These are phyloP conservation scores for Dipodomys stephensi DNA, from an alignment of 2,113 vertebrate genomes.

Conservation along the genomic window DNA sequence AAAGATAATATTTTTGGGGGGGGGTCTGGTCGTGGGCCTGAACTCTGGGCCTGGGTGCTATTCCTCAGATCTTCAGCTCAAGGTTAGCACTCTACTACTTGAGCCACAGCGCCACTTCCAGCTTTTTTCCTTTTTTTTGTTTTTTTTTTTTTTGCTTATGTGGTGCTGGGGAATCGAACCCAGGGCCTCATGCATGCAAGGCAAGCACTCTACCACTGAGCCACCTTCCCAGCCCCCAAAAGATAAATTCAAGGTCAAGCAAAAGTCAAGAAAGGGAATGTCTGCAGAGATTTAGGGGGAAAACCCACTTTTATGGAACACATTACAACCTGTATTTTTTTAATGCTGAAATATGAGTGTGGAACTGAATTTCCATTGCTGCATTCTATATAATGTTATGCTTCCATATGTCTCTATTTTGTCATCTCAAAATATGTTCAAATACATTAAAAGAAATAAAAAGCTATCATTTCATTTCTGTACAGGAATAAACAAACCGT, in stretches of 20 bases:
- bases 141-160: no score
- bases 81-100: no score
- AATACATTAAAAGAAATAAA: constrained; percentile 64
- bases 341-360: background rate
- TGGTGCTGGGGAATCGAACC: no score
- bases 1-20: background rate
- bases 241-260: background rate
- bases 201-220: no score
- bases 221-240: no score
- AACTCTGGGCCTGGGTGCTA: no score
- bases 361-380: background rate
- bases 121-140: no score
- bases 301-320: background rate
- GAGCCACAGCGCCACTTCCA: no score
- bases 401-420: constrained; percentile 49
- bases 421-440: constrained; percentile 27
- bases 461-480: constrained; percentile 33
- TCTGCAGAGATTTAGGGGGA: background rate
- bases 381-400: background rate
- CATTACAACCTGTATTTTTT: background rate
- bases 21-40: no score
- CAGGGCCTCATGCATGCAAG: no score
- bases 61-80: no score
- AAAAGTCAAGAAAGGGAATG: background rate
- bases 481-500: background rate